Base-by-base conservation (phyloP, 1,140 invertebrate species). In the Acromyrmex charruanus region DNA sequence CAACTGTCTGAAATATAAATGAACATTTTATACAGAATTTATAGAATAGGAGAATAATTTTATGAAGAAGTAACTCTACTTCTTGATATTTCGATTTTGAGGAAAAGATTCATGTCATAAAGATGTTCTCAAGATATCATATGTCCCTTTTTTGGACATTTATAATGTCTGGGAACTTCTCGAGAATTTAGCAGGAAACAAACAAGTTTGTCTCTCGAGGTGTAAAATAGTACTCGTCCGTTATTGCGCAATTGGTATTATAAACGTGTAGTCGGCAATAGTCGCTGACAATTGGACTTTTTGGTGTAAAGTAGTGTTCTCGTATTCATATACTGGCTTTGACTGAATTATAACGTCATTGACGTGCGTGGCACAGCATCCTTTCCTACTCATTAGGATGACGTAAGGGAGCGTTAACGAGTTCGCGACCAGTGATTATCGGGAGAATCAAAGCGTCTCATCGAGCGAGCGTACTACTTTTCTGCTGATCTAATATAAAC, bases 351-450 rank as follows among this genome's bases (percentile, higher is more conserved):
- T 71, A 71, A 31, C 31, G 68, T 59, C 35, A 82, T 82, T 59
- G 66, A 35, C 49, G 21, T 51, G 28, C 44, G 44, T 71, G n/a
- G 28, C 63, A 1, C 68, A 28, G 35, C 61, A 71, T 63, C 68
- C 51, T 31, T 58, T 25, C 53, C 25, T 25, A 14, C 7, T 69
- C 25, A 44, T 74, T 59, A 35, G 18, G 31, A 28, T 85, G 80
- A 87, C 55, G 80, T 77, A 87, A 87, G 61, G 44, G 14, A 77
- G 16, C 69, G 18, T 77, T 87, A 85, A 87, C 39, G 44, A 84
- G 61, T 51, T 10, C 53, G 61, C 39, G 65, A 87, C 25, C 3
- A 16, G 31, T n/a, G 18, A 85, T 77, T 75, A 87, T 77, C 39
- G 18, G 31, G 3, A 75, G 71, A 87, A 87, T 87, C 71, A 51